phyloP scores from a whole-genome alignment of 2,888 invertebrate species.

The Melanotus villosus region DNA sequence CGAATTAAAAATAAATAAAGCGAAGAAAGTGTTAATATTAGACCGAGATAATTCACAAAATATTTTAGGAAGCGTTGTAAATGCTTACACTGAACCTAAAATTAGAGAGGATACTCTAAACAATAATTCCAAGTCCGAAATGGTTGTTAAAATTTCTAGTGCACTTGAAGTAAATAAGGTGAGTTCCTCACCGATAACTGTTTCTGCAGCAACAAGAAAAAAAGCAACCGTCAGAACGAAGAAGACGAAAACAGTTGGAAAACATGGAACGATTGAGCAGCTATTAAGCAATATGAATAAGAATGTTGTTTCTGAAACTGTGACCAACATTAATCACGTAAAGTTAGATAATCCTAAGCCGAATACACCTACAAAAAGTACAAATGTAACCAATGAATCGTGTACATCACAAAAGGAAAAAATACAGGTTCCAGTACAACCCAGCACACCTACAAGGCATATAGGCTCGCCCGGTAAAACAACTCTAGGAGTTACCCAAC shows the following conservation, averaged over 20 bases:
- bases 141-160: background rate
- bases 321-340: background rate
- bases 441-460: too few relatives aligned
- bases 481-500: too few relatives aligned
- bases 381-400: too few relatives aligned
- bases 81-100: background rate
- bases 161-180: background rate
- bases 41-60: conserved; percentile 53
- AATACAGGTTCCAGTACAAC: too few relatives aligned
- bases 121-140: background rate
- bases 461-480: too few relatives aligned
- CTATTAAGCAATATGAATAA: conserved; percentile 41
- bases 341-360: background rate
- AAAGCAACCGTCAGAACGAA: background rate
- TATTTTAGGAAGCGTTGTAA: too few relatives aligned
- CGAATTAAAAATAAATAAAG: conserved; percentile 70
- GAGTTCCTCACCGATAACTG: too few relatives aligned
- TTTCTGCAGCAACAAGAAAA: background rate
- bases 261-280: conserved; percentile 21
- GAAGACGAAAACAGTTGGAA: background rate
- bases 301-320: background rate
- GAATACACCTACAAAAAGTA: too few relatives aligned
- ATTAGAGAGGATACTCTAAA: background rate
- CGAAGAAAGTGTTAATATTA: conserved; percentile 70
- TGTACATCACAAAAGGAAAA: too few relatives aligned